Percentiles rank a stretch among this genome's conserved stretches.
Conservation (phyloP, 2,113 vertebrate genomes). For the Suncus etruscus region DNA sequence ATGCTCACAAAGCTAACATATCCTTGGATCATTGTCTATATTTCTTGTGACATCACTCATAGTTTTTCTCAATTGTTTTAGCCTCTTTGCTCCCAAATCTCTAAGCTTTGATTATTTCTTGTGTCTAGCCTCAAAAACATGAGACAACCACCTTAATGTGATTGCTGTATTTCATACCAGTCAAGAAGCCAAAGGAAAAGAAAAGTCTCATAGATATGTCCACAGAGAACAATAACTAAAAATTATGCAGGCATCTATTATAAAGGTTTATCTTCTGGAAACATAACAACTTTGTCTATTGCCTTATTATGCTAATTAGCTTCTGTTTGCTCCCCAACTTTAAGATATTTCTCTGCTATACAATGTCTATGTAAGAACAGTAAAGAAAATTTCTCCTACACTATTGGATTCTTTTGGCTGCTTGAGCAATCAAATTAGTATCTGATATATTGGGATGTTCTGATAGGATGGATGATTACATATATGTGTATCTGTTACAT, state of each 20-base stretch:
- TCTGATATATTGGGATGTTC: neutral
- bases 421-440: neutral
- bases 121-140: neutral
- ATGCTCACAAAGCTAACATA: too few relatives aligned
- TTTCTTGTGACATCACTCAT: neutral
- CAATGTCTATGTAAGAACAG: neutral
- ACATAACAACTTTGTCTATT: neutral
- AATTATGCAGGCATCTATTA: neutral
- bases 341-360: neutral
- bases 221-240: neutral
- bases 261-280: neutral
- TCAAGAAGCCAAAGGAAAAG: neutral
- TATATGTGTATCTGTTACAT: neutral
- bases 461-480: neutral
- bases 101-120: neutral
- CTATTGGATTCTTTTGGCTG: neutral
- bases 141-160: neutral
- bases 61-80: neutral
- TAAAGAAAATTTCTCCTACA: neutral
- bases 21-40: neutral
- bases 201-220: neutral
- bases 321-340: neutral
- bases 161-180: rapidly evolving
- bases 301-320: neutral
- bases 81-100: neutral